Percentiles rank a stretch among this genome's conserved stretches.
phyloP scores from a whole-genome alignment of 2,113 vertebrate genomes.

The Takifugu flavidus region DNA sequence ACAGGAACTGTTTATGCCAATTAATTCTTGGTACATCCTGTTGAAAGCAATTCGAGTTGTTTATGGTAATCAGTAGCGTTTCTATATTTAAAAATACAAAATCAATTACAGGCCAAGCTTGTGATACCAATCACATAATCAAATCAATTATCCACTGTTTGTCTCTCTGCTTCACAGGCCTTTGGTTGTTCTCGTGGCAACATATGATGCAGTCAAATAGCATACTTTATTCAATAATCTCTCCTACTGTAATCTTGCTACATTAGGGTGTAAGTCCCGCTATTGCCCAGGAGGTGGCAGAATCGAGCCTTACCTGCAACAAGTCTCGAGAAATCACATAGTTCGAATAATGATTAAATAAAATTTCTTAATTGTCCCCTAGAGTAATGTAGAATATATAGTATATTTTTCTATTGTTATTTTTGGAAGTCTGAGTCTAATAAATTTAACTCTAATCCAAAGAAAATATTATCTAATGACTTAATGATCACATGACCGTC shows the following conservation, averaged over 20 bases:
- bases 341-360: neutral
- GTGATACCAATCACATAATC: conserved; percentile 57
- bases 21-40: too few species aligned
- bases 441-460: neutral
- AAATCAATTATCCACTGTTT: conserved; percentile 31
- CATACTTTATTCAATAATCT: neutral
- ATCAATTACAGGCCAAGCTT: conserved; percentile 28
- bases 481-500: conserved; percentile 20
- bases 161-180: neutral
- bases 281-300: conserved; percentile 45
- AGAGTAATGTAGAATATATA: neutral
- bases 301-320: conserved; percentile 10
- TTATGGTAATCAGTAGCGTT: neutral
- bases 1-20: too few species aligned
- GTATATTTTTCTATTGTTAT: neutral
- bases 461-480: conserved; percentile 17
- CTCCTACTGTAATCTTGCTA: neutral
- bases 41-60: neutral
- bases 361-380: neutral
- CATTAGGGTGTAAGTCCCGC: neutral
- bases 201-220: neutral
- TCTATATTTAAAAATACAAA: conserved; percentile 11
- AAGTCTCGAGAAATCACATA: neutral
- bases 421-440: neutral
- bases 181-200: too few species aligned